Conservation (phyloP, 2,888 invertebrate genomes). For the Nymphalis urticae region DNA sequence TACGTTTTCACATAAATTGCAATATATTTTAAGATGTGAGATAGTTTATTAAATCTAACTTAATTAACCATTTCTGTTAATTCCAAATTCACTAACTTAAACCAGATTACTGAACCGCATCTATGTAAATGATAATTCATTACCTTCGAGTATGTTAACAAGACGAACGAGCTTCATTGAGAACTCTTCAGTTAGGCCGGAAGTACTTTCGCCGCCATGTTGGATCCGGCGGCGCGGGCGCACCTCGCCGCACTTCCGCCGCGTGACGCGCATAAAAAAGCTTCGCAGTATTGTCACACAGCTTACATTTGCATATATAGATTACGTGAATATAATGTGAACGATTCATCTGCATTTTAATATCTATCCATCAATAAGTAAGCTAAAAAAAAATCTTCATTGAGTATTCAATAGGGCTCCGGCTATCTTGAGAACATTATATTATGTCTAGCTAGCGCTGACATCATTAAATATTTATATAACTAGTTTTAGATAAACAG, state of each 20-base stretch:
- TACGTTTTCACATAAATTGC: no score
- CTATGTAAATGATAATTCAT: conserved; percentile 32
- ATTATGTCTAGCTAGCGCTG: conserved; percentile 1
- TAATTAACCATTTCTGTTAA: not conserved
- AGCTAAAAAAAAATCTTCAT: conserved; percentile 26
- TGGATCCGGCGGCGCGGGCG: conserved; percentile 79
- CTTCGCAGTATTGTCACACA: conserved; percentile 72
- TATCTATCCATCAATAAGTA: conserved; percentile 34
- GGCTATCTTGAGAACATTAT: conserved; percentile 16
- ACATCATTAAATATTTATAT: conserved; percentile 12
- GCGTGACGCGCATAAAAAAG: conserved; percentile 76
- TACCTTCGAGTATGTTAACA: conserved; percentile 34
- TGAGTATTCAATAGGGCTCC: conserved; percentile 25
- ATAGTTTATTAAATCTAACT: no score
- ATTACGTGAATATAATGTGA: conserved; percentile 71
- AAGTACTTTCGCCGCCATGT: conserved; percentile 81
- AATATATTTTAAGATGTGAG: no score
- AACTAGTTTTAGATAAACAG: conserved; percentile 4
- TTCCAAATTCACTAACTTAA: not conserved
- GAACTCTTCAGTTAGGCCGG: conserved; percentile 70
- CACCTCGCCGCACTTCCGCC: conserved; percentile 75
- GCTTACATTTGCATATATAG: conserved; percentile 71
- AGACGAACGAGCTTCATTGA: conserved; percentile 67
- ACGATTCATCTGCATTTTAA: conserved; percentile 46
- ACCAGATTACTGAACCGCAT: not conserved